Evolutionary conservation across 2,113 vertebrate species (phyloP).

Genomic region (Eublepharis macularius): DNA sequence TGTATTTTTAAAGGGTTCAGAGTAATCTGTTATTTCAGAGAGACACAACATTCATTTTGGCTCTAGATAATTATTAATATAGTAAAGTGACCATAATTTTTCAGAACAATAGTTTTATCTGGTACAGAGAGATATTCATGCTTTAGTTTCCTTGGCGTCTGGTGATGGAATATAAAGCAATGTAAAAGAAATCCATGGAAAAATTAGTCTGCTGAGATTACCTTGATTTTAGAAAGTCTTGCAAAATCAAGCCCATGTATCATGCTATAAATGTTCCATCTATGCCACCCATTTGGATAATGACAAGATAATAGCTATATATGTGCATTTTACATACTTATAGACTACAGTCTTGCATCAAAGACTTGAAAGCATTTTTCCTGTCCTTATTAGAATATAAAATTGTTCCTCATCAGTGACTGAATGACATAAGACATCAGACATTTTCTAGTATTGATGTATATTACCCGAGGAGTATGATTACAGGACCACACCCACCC

Average conservation of each 20-base stretch:
- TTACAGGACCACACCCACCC: not conserved
- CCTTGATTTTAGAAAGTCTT: not conserved
- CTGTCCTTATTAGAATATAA: slow-evolving; percentile 12
- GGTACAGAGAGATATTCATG: not conserved
- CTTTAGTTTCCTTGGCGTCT: not conserved
- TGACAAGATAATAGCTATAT: slow-evolving; percentile 11
- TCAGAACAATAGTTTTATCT: not conserved
- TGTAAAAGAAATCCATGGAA: not conserved
- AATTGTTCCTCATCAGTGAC: not conserved
- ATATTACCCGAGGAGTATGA: not conserved
- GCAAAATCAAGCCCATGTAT: not conserved
- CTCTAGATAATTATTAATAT: not conserved
- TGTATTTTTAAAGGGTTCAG: not conserved
- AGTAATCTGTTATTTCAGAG: not conserved
- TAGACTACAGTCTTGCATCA: not conserved
- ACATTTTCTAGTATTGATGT: not conserved
- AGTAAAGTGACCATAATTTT: not conserved
- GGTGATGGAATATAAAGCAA: not conserved
- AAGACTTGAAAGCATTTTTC: slow-evolving; percentile 1
- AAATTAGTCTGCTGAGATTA: not conserved
- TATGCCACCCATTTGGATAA: not conserved
- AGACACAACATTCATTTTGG: not conserved
- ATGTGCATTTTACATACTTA: not conserved
- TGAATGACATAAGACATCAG: not conserved
- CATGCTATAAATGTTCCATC: not conserved